Conservation (phyloP, 2,888 invertebrate genomes). For the Selenia dentaria region DNA sequence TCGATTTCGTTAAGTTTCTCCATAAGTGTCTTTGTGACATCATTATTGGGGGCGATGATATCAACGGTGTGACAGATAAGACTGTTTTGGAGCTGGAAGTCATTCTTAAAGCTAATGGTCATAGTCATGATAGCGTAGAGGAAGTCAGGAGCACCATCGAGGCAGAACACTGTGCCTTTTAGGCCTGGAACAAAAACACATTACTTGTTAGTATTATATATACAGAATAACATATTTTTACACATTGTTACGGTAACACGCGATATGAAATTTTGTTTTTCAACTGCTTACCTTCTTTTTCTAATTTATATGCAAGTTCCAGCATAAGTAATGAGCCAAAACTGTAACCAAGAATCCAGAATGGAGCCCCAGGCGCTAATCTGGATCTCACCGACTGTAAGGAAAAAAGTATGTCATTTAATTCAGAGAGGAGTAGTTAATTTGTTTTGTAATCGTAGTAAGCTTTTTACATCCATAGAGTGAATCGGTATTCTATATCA, state of each 20-base stretch:
- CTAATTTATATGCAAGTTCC: slow-evolving; percentile 90
- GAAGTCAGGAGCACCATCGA: slow-evolving; percentile 93
- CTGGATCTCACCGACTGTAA: slow-evolving; percentile 85
- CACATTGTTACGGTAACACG: no score
- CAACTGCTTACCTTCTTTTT: slow-evolving; percentile 82
- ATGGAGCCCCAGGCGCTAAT: slow-evolving; percentile 86
- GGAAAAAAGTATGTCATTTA: no score
- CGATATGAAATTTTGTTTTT: neutral
- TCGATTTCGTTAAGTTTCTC: slow-evolving; percentile 78
- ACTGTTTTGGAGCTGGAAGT: slow-evolving; percentile 82
- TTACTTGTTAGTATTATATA: no score
- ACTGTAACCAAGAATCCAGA: slow-evolving; percentile 94
- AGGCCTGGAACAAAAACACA: slow-evolving; percentile 52
- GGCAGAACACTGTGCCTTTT: slow-evolving; percentile 86
- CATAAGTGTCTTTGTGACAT: slow-evolving; percentile 58
- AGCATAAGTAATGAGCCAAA: slow-evolving; percentile 92
- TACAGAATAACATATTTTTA: no score
- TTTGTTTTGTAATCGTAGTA: no score
- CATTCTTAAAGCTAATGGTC: slow-evolving; percentile 69
- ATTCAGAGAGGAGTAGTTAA: no score
- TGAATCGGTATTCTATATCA: no score
- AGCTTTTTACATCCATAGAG: no score
- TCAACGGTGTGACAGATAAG: slow-evolving; percentile 84
- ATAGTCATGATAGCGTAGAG: slow-evolving; percentile 83
- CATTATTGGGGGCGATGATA: slow-evolving; percentile 67